A percentile compares a stretch with the other conserved stretches of the same genome.
Conservation (phyloP, 2,113 vertebrate species). For the Clinocottus analis region DNA sequence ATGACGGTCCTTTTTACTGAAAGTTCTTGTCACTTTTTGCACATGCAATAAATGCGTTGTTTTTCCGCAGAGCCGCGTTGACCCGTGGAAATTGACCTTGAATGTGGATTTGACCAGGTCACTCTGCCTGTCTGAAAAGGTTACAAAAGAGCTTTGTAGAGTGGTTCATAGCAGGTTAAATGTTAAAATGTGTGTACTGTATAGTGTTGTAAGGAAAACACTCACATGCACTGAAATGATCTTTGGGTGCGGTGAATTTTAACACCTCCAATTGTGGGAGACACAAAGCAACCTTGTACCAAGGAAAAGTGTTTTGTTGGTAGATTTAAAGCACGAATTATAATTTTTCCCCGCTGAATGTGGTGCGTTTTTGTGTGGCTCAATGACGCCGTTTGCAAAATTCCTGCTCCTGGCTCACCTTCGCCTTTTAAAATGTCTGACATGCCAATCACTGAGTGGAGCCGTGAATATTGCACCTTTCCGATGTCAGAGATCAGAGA, state of each 20-base stretch:
- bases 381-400: constrained; percentile 10
- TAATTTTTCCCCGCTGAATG: background rate
- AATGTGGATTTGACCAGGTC: background rate
- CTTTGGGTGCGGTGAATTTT: background rate
- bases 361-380: background rate
- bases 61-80: background rate
- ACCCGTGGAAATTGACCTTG: background rate
- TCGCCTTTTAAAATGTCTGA: constrained; percentile 18
- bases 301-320: background rate
- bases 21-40: background rate
- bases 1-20: background rate
- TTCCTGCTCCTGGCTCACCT: constrained; percentile 15
- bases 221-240: too few relatives aligned
- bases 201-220: background rate
- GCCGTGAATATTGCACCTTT: background rate
- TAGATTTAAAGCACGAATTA: background rate
- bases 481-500: constrained; percentile 22
- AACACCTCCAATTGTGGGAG: background rate
- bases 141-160: background rate
- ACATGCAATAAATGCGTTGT: background rate
- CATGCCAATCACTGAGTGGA: background rate
- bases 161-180: background rate
- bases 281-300: background rate
- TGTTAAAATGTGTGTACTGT: too few relatives aligned
- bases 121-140: background rate